Conservation (phyloP, 2,888 invertebrate genomes). For the Bellardia pandia region DNA sequence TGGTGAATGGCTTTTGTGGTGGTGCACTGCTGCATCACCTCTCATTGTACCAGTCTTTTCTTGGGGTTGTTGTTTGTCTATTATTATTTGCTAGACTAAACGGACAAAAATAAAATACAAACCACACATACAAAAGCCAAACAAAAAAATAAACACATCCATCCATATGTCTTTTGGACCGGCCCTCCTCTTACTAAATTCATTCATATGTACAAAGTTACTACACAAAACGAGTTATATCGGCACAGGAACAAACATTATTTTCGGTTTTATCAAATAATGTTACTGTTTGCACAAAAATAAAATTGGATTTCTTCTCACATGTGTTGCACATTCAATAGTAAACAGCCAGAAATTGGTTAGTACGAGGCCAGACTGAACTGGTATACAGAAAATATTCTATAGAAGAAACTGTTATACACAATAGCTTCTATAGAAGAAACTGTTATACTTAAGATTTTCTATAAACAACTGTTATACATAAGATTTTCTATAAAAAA, state of each 20-base stretch:
- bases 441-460: no score
- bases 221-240: not conserved
- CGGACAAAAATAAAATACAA: constrained; percentile 5
- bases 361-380: not conserved
- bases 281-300: constrained; percentile 10
- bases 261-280: constrained; percentile 29
- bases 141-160: not conserved
- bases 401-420: no score
- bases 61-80: constrained; percentile 3
- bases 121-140: not conserved
- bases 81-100: constrained; percentile 25
- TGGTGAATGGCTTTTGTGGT: constrained; percentile 64
- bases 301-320: constrained; percentile 29
- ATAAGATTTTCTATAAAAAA: no score
- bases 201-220: not conserved
- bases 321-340: not conserved
- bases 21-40: constrained; percentile 30
- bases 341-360: not conserved
- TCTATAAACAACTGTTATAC: no score
- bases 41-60: not conserved
- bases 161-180: not conserved
- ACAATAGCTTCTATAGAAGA: no score
- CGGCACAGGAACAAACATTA: constrained; percentile 37
- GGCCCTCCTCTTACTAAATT: constrained; percentile 25
- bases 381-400: not conserved